These are phyloP conservation scores for Glossophaga mutica DNA, from an alignment of 2,797 vertebrate species.

Conservation along the genomic window DNA sequence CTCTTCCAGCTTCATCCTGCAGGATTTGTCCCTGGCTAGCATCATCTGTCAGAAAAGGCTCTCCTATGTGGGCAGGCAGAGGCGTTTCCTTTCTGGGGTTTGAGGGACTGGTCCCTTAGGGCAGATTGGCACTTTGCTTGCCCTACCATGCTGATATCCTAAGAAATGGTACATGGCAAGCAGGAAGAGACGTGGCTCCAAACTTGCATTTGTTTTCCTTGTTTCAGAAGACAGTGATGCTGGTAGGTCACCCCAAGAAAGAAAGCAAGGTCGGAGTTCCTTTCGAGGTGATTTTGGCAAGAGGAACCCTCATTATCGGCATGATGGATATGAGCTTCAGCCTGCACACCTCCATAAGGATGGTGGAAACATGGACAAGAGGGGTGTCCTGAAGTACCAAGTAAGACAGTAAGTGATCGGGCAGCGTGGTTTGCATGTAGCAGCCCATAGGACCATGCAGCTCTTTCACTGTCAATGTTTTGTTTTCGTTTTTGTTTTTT, in stretches of 20 bases:
- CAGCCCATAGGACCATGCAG: neutral
- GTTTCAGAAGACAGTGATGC: conserved; percentile 84
- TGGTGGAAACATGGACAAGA: neutral
- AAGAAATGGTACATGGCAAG: neutral
- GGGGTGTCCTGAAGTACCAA: neutral
- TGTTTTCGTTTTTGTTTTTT: no score
- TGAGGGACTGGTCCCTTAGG: neutral
- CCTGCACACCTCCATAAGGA: neutral
- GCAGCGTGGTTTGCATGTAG: neutral
- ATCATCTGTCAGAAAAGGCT: neutral
- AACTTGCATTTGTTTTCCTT: neutral
- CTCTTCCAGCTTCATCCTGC: neutral
- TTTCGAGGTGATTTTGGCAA: conserved; percentile 79
- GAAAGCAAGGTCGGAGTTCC: conserved; percentile 78
- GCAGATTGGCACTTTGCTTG: no score
- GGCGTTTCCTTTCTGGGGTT: neutral
- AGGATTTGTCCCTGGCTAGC: neutral
- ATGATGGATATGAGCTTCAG: neutral
- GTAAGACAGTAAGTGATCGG: neutral
- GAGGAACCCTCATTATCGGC: conserved; percentile 45
- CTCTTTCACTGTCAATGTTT: neutral
- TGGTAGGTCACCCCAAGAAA: conserved; percentile 77
- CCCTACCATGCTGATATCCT: no score
- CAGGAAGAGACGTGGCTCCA: neutral
- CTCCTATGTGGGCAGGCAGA: neutral